Conservation (phyloP, 2,888 invertebrate genomes). For the Hirtodrosophila histrioides region DNA sequence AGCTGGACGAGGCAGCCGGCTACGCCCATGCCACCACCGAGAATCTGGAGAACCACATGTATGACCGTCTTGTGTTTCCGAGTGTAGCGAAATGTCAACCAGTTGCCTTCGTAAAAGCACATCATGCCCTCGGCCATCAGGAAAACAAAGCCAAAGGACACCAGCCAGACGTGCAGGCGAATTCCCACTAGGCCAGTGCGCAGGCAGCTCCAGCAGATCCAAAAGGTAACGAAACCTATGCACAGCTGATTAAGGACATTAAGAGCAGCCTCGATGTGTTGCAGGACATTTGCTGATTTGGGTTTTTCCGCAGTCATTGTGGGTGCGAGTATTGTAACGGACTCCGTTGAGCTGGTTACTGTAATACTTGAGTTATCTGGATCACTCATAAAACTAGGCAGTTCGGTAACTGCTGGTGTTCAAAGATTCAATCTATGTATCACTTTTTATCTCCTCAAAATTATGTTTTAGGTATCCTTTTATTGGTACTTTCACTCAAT, state of each 20-base stretch:
- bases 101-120: conserved; percentile 79
- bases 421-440: no score
- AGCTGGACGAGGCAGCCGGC: conserved; percentile 74
- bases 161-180: conserved; percentile 77
- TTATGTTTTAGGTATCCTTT: not conserved
- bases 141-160: conserved; percentile 75
- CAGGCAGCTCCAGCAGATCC: conserved; percentile 77
- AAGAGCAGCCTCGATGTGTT: conserved; percentile 65
- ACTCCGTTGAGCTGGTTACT: not conserved
- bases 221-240: conserved; percentile 80
- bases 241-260: conserved; percentile 77
- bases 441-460: no score
- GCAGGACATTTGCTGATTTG: conserved; percentile 37
- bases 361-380: no score
- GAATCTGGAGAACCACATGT: conserved; percentile 73
- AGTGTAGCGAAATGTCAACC: conserved; percentile 62
- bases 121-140: conserved; percentile 82
- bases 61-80: conserved; percentile 70
- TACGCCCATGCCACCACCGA: conserved; percentile 78
- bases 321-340: not conserved
- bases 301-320: conserved; percentile 33
- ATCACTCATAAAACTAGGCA: no score
- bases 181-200: conserved; percentile 63
- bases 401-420: no score
- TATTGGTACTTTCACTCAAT: not conserved